These are phyloP conservation scores for Sipha maydis DNA, from an alignment of 2,888 invertebrate genomes.

Conservation along the genomic window DNA sequence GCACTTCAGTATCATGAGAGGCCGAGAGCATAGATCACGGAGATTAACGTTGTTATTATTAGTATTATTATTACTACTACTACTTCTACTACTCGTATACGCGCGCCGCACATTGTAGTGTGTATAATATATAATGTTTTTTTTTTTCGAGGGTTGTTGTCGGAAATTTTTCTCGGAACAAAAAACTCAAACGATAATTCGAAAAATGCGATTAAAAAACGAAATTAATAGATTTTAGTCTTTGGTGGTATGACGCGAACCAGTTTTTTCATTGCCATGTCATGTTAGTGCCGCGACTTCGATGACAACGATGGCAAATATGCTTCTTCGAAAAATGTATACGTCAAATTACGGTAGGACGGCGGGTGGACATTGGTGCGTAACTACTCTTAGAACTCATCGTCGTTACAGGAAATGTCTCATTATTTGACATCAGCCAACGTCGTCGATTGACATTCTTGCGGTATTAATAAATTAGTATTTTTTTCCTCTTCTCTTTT, in stretches of 20 bases:
- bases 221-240: conserved; percentile 61
- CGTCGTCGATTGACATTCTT: conserved; percentile 54
- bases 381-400: conserved; percentile 34
- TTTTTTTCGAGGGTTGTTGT: conserved; percentile 49
- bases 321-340: conserved; percentile 54
- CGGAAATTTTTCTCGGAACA: conserved; percentile 48
- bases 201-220: conserved; percentile 54
- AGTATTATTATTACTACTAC: neutral
- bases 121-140: neutral
- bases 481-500: neutral
- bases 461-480: conserved; percentile 54
- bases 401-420: conserved; percentile 53
- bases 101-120: neutral
- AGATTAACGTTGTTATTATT: conserved; percentile 24
- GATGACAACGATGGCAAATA: conserved; percentile 57
- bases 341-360: conserved; percentile 35
- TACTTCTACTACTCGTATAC: neutral
- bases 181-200: conserved; percentile 41
- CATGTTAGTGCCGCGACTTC: conserved; percentile 48
- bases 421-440: conserved; percentile 41
- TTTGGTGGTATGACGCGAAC: conserved; percentile 62
- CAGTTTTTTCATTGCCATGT: conserved; percentile 59
- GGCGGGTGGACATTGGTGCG: conserved; percentile 2
- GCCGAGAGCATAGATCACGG: conserved; percentile 24
- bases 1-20: neutral